A percentile compares a stretch with the other conserved stretches of the same genome.
phyloP scores from a whole-genome alignment of 2,797 vertebrate species.

The Paedocypris micromegethes region DNA sequence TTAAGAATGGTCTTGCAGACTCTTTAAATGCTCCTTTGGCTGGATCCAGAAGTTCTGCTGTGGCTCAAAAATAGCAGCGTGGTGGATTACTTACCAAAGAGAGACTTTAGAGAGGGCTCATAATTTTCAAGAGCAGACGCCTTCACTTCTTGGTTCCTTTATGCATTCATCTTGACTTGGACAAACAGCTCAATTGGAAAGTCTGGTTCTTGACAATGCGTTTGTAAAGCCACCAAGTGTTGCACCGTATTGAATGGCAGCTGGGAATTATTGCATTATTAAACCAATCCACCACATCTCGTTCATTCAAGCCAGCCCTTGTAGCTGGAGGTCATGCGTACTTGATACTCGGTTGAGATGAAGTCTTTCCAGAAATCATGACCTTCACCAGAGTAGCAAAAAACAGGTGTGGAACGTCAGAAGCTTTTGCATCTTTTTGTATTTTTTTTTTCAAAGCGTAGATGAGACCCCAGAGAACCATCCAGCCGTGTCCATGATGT shows the following conservation, averaged over 20 bases:
- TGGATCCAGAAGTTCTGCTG: constrained; percentile 31
- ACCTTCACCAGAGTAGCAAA: constrained; percentile 23
- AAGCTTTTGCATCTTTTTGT: constrained; percentile 26
- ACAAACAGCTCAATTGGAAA: constrained; percentile 25
- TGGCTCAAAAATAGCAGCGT: constrained; percentile 34
- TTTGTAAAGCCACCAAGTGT: constrained; percentile 20
- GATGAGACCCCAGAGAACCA: constrained; percentile 29
- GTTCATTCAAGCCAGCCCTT: constrained; percentile 20
- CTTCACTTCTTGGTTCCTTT: constrained; percentile 8
- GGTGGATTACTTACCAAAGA: constrained; percentile 35
- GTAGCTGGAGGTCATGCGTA: constrained; percentile 11
- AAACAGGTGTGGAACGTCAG: constrained; percentile 40
- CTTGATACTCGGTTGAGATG: background rate
- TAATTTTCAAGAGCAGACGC: constrained; percentile 16
- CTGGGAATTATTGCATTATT: constrained; percentile 19
- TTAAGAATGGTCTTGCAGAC: constrained; percentile 19
- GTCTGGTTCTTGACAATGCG: constrained; percentile 29
- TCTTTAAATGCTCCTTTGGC: constrained; percentile 23
- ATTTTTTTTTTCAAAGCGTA: background rate
- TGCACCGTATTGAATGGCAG: constrained; percentile 23
- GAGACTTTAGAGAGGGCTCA: constrained; percentile 19
- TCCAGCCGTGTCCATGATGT: constrained; percentile 39
- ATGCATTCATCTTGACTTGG: constrained; percentile 28
- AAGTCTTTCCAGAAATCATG: constrained; percentile 21
- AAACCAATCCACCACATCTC: constrained; percentile 12